A percentile compares a stretch with the other conserved stretches of the same genome.
Evolutionary conservation across 2,888 invertebrate species (phyloP).

Genomic region (Tetramorium bicarinatum): DNA sequence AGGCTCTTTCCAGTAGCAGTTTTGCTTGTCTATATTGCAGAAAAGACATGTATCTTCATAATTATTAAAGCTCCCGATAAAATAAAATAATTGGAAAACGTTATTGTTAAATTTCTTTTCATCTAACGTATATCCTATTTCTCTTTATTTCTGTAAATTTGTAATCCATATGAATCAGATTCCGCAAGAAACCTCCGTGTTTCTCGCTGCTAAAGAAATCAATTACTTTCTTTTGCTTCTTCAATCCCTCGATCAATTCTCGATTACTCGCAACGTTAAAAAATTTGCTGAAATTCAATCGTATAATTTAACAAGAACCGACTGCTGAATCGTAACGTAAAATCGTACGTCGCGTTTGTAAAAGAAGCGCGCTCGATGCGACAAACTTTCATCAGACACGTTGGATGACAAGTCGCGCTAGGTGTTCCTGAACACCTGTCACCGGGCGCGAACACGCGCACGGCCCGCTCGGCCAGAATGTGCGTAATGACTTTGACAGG

Average conservation of each 20-base stretch:
- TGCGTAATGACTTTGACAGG: conserved; percentile 73
- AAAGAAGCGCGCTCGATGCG: not conserved
- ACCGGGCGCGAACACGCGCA: conserved; percentile 69
- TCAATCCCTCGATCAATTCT: not conserved
- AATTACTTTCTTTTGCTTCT: not conserved
- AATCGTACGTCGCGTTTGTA: not conserved
- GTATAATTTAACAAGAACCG: not conserved
- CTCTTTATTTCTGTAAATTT: not conserved
- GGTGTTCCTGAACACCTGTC: conserved; percentile 76
- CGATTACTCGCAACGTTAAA: not conserved
- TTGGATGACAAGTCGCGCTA: conserved; percentile 32
- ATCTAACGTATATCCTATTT: not conserved
- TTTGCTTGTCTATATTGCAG: not conserved
- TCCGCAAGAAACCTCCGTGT: not conserved
- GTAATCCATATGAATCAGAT: not conserved
- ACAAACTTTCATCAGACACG: conserved; percentile 22
- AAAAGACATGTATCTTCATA: not conserved
- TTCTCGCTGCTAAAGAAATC: not conserved
- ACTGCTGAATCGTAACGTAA: not conserved
- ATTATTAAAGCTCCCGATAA: not conserved
- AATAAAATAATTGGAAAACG: not conserved
- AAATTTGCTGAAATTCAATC: not conserved
- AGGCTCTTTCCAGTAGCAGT: not conserved
- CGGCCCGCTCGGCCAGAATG: conserved; percentile 46
- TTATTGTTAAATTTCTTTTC: not conserved